Conservation (phyloP, 2,797 vertebrate genomes). For the Crenuchus spilurus region DNA sequence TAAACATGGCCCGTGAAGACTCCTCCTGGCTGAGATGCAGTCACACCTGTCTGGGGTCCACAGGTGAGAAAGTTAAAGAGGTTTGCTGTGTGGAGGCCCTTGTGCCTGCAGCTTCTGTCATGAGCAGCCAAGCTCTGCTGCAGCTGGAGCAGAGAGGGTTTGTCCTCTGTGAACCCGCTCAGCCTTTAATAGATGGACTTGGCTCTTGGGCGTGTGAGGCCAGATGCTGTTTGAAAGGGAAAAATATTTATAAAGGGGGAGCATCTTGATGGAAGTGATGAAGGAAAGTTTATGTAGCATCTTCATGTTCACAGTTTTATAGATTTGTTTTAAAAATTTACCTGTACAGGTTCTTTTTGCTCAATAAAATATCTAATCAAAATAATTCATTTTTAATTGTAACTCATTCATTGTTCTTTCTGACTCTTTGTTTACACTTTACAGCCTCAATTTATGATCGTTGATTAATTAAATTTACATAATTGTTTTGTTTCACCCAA, state of each 20-base stretch:
- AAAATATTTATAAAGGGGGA: constrained; percentile 11
- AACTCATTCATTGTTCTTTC: no score
- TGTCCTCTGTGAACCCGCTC: constrained; percentile 35
- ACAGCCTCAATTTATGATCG: no score
- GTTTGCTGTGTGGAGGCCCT: constrained; percentile 29
- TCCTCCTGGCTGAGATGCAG: constrained; percentile 54
- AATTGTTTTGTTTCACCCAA: no score
- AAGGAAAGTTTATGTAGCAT: constrained; percentile 5
- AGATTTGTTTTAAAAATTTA: no score
- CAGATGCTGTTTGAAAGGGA: constrained; percentile 30
- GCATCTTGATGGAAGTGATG: constrained; percentile 12
- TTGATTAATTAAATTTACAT: no score
- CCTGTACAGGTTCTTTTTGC: no score
- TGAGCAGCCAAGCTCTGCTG: constrained; percentile 1
- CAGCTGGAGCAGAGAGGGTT: constrained; percentile 7
- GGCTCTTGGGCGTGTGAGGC: neutral
- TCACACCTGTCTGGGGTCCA: constrained; percentile 73
- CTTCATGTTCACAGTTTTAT: neutral
- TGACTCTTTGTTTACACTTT: no score
- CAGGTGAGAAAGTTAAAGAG: constrained; percentile 64
- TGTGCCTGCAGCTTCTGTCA: neutral
- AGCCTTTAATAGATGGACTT: constrained; percentile 25
- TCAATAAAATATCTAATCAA: no score
- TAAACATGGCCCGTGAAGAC: constrained; percentile 49
- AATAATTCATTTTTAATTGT: no score